A percentile compares a stretch with the other conserved stretches of the same genome.
Conservation (phyloP, 2,888 invertebrate species). For the Meloe dianella region DNA sequence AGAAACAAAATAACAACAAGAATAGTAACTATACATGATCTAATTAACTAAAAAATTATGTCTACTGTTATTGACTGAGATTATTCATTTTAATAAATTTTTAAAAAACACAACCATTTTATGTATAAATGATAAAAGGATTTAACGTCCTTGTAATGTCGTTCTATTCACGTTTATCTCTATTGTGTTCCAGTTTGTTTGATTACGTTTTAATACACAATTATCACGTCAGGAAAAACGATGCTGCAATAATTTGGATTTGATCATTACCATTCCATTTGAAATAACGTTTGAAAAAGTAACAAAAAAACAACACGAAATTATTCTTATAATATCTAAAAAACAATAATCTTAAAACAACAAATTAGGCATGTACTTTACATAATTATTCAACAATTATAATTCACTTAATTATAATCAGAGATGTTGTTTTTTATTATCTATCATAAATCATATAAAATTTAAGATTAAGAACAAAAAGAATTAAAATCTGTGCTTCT, state of each 20-base stretch:
- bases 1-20: not conserved
- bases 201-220: slow-evolving; percentile 3
- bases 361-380: not conserved
- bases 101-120: not conserved
- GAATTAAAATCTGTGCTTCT: no score
- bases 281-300: not conserved
- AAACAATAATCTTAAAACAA: not conserved
- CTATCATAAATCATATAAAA: no score
- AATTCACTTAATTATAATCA: not conserved
- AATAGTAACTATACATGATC: not conserved
- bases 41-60: not conserved
- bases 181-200: slow-evolving; percentile 14
- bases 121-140: not conserved
- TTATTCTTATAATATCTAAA: not conserved
- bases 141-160: slow-evolving; percentile 7
- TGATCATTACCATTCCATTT: not conserved
- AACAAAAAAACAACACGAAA: not conserved
- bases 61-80: not conserved
- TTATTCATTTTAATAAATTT: not conserved
- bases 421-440: no score
- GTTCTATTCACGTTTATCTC: not conserved
- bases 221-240: slow-evolving; percentile 5
- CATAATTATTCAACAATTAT: not conserved
- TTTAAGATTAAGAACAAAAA: no score
- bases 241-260: slow-evolving; percentile 12